Conservation (phyloP, 2,797 vertebrate species). For the Rhyacichthys aspro region DNA sequence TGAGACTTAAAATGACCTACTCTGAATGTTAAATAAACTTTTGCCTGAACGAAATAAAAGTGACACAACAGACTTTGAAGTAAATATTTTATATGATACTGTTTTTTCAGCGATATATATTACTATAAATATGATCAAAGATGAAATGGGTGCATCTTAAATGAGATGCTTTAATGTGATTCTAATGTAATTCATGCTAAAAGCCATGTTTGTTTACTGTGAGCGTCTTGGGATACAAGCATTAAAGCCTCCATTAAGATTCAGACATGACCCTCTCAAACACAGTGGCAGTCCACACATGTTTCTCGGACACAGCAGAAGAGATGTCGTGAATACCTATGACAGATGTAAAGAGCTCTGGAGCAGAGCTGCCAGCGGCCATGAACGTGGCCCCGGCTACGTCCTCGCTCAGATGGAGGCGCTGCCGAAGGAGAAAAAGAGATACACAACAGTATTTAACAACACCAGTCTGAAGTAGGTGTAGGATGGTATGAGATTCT, state of each 20-base stretch:
- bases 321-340: constrained; percentile 82
- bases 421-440: constrained; percentile 65
- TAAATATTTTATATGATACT: background rate
- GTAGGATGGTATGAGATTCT: too few relatives aligned
- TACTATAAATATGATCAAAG: constrained; percentile 9
- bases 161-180: constrained; percentile 26
- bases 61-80: background rate
- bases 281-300: constrained; percentile 2
- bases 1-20: too few relatives aligned
- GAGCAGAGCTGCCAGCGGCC: constrained; percentile 95
- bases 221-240: constrained; percentile 15
- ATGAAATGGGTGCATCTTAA: constrained; percentile 14
- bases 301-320: background rate
- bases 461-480: too few relatives aligned
- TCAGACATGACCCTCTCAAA: constrained; percentile 1
- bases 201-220: constrained; percentile 25
- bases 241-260: constrained; percentile 17
- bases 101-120: constrained; percentile 3
- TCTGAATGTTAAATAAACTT: background rate
- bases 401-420: constrained; percentile 92
- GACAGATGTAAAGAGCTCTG: constrained; percentile 93
- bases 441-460: background rate
- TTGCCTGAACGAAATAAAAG: background rate
- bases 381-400: constrained; percentile 96
- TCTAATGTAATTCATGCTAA: constrained; percentile 17